These are phyloP conservation scores for Sapajus apella DNA, from an alignment of 2,113 vertebrate genomes.

Conservation along the genomic window DNA sequence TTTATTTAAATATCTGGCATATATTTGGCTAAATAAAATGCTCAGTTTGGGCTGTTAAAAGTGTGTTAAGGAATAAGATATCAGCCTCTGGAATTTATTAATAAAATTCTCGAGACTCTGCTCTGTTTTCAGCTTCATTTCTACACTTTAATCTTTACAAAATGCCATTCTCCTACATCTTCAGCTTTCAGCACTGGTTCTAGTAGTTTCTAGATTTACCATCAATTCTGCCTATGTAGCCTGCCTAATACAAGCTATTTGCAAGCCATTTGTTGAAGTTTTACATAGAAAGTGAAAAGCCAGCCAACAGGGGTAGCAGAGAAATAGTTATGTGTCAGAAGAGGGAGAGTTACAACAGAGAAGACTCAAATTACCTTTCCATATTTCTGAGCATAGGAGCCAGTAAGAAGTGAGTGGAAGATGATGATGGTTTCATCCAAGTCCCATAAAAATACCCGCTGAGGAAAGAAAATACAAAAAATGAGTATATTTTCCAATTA, in stretches of 20 bases:
- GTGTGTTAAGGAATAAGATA: not conserved
- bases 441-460: constrained; percentile 98
- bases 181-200: not conserved
- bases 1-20: not conserved
- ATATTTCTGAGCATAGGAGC: constrained; percentile 97
- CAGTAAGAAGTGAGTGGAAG: constrained; percentile 98
- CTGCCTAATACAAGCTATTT: not conserved
- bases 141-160: constrained; percentile 2
- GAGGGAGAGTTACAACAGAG: not conserved
- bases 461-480: constrained; percentile 68
- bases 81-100: not conserved
- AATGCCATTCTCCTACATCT: not conserved
- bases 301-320: constrained; percentile 5
- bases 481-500: constrained; percentile 45
- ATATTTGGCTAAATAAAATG: constrained; percentile 1
- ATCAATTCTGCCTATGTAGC: not conserved
- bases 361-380: constrained; percentile 90
- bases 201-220: not conserved
- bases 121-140: constrained; percentile 25
- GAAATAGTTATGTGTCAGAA: not conserved
- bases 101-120: not conserved
- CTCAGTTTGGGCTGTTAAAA: not conserved
- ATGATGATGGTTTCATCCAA: constrained; percentile 99
- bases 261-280: not conserved
- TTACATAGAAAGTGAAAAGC: constrained; percentile 23